Percentiles rank a stretch among this genome's conserved stretches.
Evolutionary conservation across 2,113 vertebrate species (phyloP).

Genomic region (Crotalus viridis): DNA sequence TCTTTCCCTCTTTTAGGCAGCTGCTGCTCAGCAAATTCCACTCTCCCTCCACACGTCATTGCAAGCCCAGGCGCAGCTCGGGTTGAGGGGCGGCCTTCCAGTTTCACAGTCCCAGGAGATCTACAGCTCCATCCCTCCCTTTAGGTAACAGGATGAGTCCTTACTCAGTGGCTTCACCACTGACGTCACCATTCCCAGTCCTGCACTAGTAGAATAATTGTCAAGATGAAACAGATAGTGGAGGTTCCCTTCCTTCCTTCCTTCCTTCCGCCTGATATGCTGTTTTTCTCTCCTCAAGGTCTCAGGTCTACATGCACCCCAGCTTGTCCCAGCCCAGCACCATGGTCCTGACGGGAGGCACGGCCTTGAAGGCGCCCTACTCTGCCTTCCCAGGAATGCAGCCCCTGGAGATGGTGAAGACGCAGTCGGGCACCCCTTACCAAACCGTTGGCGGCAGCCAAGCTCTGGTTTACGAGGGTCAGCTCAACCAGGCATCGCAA

Average conservation of each 20-base stretch:
- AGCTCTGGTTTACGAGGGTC: conserved; percentile 88
- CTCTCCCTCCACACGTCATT: conserved; percentile 96
- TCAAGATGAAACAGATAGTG: no score
- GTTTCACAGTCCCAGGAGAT: conserved; percentile 98
- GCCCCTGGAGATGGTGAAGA: conserved; percentile 94
- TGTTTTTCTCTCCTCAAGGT: conserved; percentile 69
- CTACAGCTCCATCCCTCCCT: conserved; percentile 94
- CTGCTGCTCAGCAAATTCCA: conserved; percentile 95
- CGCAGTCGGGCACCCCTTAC: conserved; percentile 91
- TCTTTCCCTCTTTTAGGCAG: conserved; percentile 73
- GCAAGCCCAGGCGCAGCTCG: conserved; percentile 94
- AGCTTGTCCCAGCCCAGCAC: conserved; percentile 93
- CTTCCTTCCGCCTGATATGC: neutral
- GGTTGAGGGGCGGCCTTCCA: conserved; percentile 89
- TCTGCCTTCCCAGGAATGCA: conserved; percentile 94
- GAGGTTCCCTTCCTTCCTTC: neutral
- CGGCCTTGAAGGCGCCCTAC: conserved; percentile 89
- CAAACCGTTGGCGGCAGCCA: conserved; percentile 94
- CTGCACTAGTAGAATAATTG: no score
- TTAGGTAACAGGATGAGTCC: conserved; percentile 77
- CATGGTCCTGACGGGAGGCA: conserved; percentile 93
- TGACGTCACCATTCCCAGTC: no score
- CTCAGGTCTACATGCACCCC: conserved; percentile 98
- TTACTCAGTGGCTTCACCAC: neutral
- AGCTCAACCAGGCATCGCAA: conserved; percentile 91